Percentiles rank a stretch among this genome's conserved stretches.
Conservation (phyloP, 2,113 vertebrate species). For the human (Homo sapiens) region GRCh38 chr9:27345001-27345500, state of each 20-base stretch:
- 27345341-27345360: not conserved
- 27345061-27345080: not conserved
- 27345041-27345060: not conserved
- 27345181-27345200: not conserved
- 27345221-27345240: not conserved
- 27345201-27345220: not conserved
- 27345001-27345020: not conserved
- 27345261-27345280: not conserved
- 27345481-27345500: not conserved
- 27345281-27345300: not conserved
- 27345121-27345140: not conserved
- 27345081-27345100: not conserved
- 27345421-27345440: not conserved
- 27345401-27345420: not conserved
- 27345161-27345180: not conserved
- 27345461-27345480: not conserved
- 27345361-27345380: not conserved
- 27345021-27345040: not conserved
- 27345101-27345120: not conserved
- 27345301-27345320: not conserved
- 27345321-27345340: not conserved
- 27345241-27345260: not conserved
- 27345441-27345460: not conserved
- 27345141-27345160: accelerated
- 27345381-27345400: not conserved